Conservation (phyloP, 2,797 vertebrate genomes). For the Cottoperca gobio region DNA sequence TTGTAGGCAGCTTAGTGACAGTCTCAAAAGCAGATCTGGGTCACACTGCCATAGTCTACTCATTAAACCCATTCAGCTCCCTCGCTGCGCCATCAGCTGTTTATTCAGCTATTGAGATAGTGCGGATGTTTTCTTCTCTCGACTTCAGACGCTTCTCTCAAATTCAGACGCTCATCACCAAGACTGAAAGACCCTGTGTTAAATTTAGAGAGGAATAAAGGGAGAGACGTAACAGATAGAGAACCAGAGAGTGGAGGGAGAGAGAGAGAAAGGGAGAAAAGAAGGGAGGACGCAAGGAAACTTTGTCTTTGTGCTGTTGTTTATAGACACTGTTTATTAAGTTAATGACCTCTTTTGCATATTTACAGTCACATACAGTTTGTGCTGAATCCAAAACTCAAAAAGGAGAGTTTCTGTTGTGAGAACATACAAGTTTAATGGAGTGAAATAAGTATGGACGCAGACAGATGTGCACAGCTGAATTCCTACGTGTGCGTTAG, state of each 20-base stretch:
- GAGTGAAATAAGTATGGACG: background rate
- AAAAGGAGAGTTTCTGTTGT: conserved; percentile 37
- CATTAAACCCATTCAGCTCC: conserved; percentile 73
- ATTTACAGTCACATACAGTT: conserved; percentile 67
- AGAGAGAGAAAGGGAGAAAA: conserved; percentile 2
- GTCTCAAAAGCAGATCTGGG: conserved; percentile 73
- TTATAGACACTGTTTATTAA: conserved; percentile 77
- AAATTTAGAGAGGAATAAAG: conserved; percentile 48
- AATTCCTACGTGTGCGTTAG: background rate
- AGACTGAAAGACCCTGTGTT: conserved; percentile 50
- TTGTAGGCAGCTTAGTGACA: conserved; percentile 55
- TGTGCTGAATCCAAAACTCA: conserved; percentile 57
- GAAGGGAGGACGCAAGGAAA: conserved; percentile 29
- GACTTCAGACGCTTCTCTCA: conserved; percentile 59
- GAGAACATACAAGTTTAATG: background rate
- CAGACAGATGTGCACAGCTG: conserved; percentile 10
- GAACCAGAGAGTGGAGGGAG: conserved; percentile 7
- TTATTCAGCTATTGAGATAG: conserved; percentile 63
- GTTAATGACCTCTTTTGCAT: conserved; percentile 80
- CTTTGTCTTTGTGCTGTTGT: conserved; percentile 64
- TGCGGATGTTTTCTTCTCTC: conserved; percentile 64
- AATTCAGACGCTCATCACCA: conserved; percentile 50
- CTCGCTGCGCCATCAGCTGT: conserved; percentile 67
- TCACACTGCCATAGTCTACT: conserved; percentile 69
- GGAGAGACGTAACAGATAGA: conserved; percentile 32